Conservation (phyloP, 2,888 invertebrate species). For the Coleophora deauratella region DNA sequence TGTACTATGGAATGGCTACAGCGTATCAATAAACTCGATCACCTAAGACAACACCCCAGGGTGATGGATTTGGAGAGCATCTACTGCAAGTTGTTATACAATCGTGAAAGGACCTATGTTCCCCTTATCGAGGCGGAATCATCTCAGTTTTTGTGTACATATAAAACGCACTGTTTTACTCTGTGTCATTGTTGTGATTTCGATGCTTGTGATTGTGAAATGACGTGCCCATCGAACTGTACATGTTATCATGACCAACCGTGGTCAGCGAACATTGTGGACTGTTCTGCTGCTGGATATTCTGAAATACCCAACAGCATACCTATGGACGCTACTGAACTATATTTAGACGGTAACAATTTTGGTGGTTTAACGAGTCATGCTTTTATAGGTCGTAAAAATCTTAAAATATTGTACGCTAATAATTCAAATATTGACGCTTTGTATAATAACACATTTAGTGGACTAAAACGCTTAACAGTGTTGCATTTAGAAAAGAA, state of each 20-base stretch:
- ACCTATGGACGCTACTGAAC: slow-evolving; percentile 96
- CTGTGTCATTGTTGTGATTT: slow-evolving; percentile 97
- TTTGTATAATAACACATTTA: slow-evolving; percentile 92
- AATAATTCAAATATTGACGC: slow-evolving; percentile 91
- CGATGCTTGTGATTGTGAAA: slow-evolving; percentile 97
- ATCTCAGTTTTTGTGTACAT: slow-evolving; percentile 92
- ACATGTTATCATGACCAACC: slow-evolving; percentile 96
- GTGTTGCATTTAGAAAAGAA: slow-evolving; percentile 92
- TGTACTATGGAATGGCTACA: slow-evolving; percentile 98
- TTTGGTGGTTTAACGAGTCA: slow-evolving; percentile 91
- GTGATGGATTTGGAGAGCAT: slow-evolving; percentile 93
- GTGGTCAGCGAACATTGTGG: slow-evolving; percentile 94
- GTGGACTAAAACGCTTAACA: slow-evolving; percentile 85
- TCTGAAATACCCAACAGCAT: slow-evolving; percentile 88
- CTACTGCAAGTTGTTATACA: slow-evolving; percentile 90
- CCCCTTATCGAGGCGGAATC: slow-evolving; percentile 91
- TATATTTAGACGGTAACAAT: slow-evolving; percentile 94
- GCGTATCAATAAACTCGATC: slow-evolving; percentile 88
- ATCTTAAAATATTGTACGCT: slow-evolving; percentile 88
- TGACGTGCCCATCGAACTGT: slow-evolving; percentile 95
- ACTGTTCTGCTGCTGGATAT: slow-evolving; percentile 88
- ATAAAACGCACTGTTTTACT: slow-evolving; percentile 94
- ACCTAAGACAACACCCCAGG: slow-evolving; percentile 88
- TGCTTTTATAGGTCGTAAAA: slow-evolving; percentile 93
- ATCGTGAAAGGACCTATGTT: slow-evolving; percentile 87